These are phyloP conservation scores for Tokudaia tokunoshimensis DNA, from an alignment of 2,797 vertebrate species.

Conservation along the genomic window DNA sequence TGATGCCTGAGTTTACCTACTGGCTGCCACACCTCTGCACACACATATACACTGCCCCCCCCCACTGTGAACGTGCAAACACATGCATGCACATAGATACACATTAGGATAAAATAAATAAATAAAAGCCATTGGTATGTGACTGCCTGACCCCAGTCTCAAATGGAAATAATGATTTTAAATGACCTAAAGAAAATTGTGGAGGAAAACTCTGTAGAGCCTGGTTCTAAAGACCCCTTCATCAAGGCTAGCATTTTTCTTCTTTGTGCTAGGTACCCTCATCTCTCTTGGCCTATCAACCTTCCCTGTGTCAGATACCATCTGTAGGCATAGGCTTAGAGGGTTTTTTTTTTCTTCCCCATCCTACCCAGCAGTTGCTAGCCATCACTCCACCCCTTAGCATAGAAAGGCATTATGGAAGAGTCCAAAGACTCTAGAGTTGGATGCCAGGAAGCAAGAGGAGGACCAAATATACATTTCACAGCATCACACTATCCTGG, in stretches of 20 bases:
- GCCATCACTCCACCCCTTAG: neutral
- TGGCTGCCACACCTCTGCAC: no score
- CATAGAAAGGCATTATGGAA: neutral
- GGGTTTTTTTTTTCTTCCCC: neutral
- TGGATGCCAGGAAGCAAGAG: neutral
- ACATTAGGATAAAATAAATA: no score
- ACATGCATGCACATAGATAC: neutral
- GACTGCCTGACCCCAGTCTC: neutral
- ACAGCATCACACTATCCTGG: neutral
- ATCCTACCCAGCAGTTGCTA: neutral
- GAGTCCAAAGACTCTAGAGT: neutral
- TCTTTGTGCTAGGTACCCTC: neutral
- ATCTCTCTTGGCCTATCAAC: neutral
- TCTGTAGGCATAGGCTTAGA: neutral
- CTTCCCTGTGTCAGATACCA: neutral
- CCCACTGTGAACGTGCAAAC: neutral
- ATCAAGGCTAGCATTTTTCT: no score
- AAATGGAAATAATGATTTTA: neutral
- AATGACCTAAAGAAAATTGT: neutral
- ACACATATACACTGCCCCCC: rapidly evolving
- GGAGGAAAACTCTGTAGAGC: neutral
- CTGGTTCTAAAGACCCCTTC: neutral
- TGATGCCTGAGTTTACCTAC: neutral
- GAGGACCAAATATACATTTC: neutral
- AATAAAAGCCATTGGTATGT: no score